Evolutionary conservation across 2,113 vertebrate genomes (phyloP).

Genomic region (Leptobrachium ailaonicum): DNA sequence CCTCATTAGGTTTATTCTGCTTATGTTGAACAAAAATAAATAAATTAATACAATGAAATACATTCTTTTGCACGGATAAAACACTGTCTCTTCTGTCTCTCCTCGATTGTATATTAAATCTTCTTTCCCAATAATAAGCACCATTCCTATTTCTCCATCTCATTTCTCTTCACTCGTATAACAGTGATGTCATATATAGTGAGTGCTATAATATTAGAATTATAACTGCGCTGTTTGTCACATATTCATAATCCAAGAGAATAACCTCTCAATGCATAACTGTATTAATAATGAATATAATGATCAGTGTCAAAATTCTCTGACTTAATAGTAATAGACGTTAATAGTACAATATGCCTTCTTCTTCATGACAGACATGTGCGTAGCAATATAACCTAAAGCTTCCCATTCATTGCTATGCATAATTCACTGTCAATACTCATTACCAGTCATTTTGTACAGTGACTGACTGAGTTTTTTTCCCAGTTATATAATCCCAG

Average conservation of each 20-base stretch:
- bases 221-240: not conserved
- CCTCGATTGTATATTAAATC: not conserved
- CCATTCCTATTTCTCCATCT: not conserved
- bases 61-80: conserved; percentile 13
- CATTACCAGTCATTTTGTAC: not conserved
- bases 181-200: not conserved
- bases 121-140: not conserved
- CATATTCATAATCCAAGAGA: too few relatives aligned
- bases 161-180: not conserved
- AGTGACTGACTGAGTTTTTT: not conserved
- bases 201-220: not conserved
- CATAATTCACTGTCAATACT: not conserved
- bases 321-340: not conserved
- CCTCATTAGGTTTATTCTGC: conserved; percentile 40
- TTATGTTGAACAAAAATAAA: conserved; percentile 9
- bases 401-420: not conserved
- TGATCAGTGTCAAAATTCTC: not conserved
- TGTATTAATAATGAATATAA: not conserved
- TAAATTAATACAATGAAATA: not conserved
- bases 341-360: not conserved
- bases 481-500: too few relatives aligned
- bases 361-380: not conserved
- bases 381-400: not conserved
- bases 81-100: not conserved
- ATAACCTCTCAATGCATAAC: not conserved